phyloP scores from a whole-genome alignment of 2,888 invertebrate genomes.

The Morpho helenor region DNA sequence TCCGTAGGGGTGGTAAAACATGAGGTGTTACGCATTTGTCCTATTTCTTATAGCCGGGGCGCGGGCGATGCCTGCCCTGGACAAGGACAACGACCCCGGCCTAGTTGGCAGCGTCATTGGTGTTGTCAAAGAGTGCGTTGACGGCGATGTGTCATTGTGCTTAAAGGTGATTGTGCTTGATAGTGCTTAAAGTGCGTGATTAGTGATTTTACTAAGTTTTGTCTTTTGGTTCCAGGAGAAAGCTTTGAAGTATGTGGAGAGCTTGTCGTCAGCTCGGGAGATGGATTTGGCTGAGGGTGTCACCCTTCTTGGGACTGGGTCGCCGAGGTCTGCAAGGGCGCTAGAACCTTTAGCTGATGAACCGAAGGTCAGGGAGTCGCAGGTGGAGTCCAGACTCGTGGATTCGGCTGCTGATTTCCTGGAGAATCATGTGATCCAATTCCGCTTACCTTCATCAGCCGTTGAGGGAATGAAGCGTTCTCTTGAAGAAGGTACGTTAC shows the following conservation, averaged over 20 bases:
- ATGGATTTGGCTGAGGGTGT: slow-evolving; percentile 81
- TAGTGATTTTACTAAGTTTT: slow-evolving; percentile 38
- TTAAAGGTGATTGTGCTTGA: slow-evolving; percentile 78
- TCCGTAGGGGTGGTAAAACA: slow-evolving; percentile 61
- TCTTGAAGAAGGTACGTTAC: slow-evolving; percentile 85
- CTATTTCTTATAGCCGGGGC: slow-evolving; percentile 73
- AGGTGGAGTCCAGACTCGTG: slow-evolving; percentile 85
- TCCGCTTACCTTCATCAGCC: slow-evolving; percentile 86
- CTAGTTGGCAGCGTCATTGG: slow-evolving; percentile 74
- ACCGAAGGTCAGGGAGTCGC: slow-evolving; percentile 84
- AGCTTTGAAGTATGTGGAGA: slow-evolving; percentile 84
- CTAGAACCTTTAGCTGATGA: slow-evolving; percentile 85
- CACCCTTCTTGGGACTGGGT: slow-evolving; percentile 67
- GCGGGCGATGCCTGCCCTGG: slow-evolving; percentile 68
- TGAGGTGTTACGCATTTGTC: slow-evolving; percentile 69
- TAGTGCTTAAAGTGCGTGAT: slow-evolving; percentile 31
- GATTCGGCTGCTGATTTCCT: slow-evolving; percentile 88
- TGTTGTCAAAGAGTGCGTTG: slow-evolving; percentile 85
- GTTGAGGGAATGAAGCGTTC: slow-evolving; percentile 88
- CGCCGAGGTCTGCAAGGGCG: slow-evolving; percentile 79
- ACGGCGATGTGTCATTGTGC: slow-evolving; percentile 84
- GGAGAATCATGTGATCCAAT: slow-evolving; percentile 89
- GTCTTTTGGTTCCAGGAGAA: slow-evolving; percentile 82
- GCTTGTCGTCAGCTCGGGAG: slow-evolving; percentile 72
- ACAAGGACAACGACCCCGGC: slow-evolving; percentile 72